A percentile compares a stretch with the other conserved stretches of the same genome.
These are phyloP conservation scores for Ambastaia sidthimunki DNA, from an alignment of 2,797 vertebrate genomes.

Conservation along the genomic window DNA sequence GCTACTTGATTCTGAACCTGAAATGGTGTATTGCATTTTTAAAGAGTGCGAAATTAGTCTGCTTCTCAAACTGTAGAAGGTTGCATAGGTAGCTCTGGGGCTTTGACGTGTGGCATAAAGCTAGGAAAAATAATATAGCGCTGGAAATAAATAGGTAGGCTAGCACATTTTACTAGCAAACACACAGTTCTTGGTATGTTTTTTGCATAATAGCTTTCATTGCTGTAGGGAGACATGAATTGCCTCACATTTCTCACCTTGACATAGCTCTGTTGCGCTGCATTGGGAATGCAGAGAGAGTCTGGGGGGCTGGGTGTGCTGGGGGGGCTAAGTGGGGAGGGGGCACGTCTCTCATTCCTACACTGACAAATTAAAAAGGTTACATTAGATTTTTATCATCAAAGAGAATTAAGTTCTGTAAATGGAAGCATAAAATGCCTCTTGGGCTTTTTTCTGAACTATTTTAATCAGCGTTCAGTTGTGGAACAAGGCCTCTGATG, in stretches of 20 bases:
- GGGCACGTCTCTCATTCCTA: constrained; percentile 45
- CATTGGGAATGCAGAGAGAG: constrained; percentile 2
- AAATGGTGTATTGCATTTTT: constrained; percentile 61
- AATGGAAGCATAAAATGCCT: constrained; percentile 62
- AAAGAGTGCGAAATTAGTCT: constrained; percentile 59
- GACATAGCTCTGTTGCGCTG: constrained; percentile 21
- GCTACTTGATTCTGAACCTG: constrained; percentile 48
- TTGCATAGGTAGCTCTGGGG: constrained; percentile 54
- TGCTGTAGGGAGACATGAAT: constrained; percentile 68
- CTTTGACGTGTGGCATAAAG: constrained; percentile 31
- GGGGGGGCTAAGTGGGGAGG: neutral
- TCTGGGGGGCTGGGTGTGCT: constrained; percentile 11
- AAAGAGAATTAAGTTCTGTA: constrained; percentile 66
- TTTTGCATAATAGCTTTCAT: constrained; percentile 66
- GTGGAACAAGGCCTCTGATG: constrained; percentile 38
- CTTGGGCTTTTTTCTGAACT: constrained; percentile 53
- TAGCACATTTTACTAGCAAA: constrained; percentile 46
- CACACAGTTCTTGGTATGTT: constrained; percentile 59
- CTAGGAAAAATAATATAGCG: constrained; percentile 26
- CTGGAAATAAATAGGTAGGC: constrained; percentile 43
- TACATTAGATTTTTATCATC: constrained; percentile 67
- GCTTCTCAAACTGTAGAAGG: constrained; percentile 48
- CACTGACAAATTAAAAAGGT: constrained; percentile 57
- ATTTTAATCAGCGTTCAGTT: constrained; percentile 58
- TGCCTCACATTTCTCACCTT: constrained; percentile 55